Evolutionary conservation across 2,797 vertebrate species (phyloP), one percentile per base, ranked within the genome.

Genomic region (Saxicola maurus): DNA sequence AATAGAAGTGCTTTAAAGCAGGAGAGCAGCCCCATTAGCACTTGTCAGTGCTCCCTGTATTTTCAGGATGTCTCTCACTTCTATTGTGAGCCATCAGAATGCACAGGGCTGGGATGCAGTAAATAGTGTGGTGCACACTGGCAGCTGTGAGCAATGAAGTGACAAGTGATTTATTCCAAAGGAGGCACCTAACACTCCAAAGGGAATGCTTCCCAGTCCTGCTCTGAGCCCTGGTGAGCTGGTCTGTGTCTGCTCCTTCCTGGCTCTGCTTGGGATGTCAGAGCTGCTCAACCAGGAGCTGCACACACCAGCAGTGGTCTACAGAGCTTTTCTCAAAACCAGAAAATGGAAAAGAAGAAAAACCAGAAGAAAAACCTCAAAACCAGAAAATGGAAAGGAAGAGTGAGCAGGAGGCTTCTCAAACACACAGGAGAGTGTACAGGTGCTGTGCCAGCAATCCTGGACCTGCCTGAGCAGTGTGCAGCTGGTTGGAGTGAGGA

Each of bases 1-100:
- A 93, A 91, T 88, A 93, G 92, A 91, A 93, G 91, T 93, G 86
- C 88, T 96, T 86, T 83, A 93, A 87, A 94, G 75, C 72, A 66
- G 76, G 64, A 78, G 71, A 92, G 90, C 69, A 78, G 84, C 69
- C 85, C 86, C 76, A 84, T 95, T 93, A 95, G 78, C 92, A 87
- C 89, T 91, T 93, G 84, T 85, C 94, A 65, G 25, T 10, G 66
- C 66, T 89, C 52, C 40, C 24, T 14, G 72, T 77, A 37, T 91
- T 95, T 96, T 71, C 61, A 85, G 66, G 18, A 46, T 76, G 80
- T 66, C 89, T 93, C 91, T 91, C 78, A 42, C 49, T 82, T 83
- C 80, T 53, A 1, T 69, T 60, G 73, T 78, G 89, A 73, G 42
- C 79, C 48, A 56, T 78, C 24, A 46, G 79, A 83, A 82, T n/a